Evolutionary conservation across 92 coral and sea anemone genomes (phyloP), one percentile per base, ranked within the genome.

Genomic region (Porites rus): DNA sequence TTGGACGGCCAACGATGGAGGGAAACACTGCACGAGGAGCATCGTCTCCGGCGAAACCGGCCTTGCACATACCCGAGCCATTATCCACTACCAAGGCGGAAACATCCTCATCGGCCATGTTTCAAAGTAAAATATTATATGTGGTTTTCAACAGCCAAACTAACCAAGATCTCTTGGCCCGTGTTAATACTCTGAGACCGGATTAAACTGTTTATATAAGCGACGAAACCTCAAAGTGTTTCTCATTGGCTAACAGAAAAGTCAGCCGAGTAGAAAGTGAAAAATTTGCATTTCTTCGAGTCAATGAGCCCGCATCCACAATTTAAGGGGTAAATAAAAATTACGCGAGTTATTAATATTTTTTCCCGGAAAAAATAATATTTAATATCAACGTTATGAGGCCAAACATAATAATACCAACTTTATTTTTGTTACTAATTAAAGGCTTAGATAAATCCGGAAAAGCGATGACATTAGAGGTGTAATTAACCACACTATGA

Each of bases 61-160:
- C 95, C 77, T 92, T 92, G 87, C 95, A 92, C 95, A 92, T 92
- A 85, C 95, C 95, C 43, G 95, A 92, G 51, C 95, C 95, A 76
- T 92, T 92, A 54, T 92, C 95, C 17, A 92, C 78, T 1, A 92
- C 95, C 85, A 92, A 84, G 46, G 95, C 95, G 66, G 95, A 93
- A 86, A 92, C 95, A 60, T 92, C 95, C 2, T 92, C 95, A 31
- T 93, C 96, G 64, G 95, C 95, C 95, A 92, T 92, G 51, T 59
- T 71, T 10, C 14, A 46, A n/a, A 10, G 51, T 5, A 25, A 20
- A 19, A 50, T 64, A 64, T 64, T 13, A 13, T 51, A 64, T 8
- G 4, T 50, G n/a, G 22, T 11, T 14, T 56, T 17, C 9, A 1
- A 46, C 63, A 20, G 8, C 1, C 1, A 50, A 79, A 64, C 21